Evolutionary conservation across 2,797 vertebrate genomes (phyloP), one percentile per base, ranked within the genome.

Genomic region (Pseudomugil gertrudae): DNA sequence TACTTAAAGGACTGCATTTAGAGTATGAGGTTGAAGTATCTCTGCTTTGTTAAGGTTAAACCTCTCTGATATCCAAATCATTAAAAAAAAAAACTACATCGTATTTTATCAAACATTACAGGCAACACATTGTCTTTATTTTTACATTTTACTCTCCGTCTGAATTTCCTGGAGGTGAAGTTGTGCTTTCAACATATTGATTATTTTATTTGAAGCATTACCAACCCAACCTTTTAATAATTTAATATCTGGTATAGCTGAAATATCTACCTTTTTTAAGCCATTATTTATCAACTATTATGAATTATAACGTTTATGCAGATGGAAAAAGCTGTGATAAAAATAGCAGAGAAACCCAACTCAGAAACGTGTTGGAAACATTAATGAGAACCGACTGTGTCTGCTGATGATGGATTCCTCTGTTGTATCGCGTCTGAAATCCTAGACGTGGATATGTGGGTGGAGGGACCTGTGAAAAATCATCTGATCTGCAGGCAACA

Each of bases 1-100:
- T 75, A 66, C 63, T 66, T n/a, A 9, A 30, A 32, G 7, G 33
- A 48, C 48, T 63, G 9, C 53, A 26, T 73, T 67, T 74, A 35
- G 21, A 66, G 58, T 53, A 45, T 4, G 13, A 35, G 66, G 5
- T 58, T 17, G 61, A 47, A 50, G 36, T 51, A 23, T 45, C 35
- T 15, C 9, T 17, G 10, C 19, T 19, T 36, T 24, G 19, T 38
- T 69, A 32, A 50, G 47, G 24, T 26, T 26, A 3, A 26, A 1
- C 10, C 4, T 5, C 26, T 24, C 0, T 5, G 7, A 50, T 6
- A 24, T 50, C 26, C 11, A 50, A 50, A 50, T 26, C n/a, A 23
- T 9, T n/a, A n/a, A n/a, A n/a, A n/a, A n/a, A n/a, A n/a, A n/a
- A n/a, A n/a, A 4, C 47, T 27, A 3, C 48, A 27, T 24, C 26